Evolutionary conservation across 2,113 vertebrate species (phyloP), one percentile per base, ranked within the genome.

Genomic region (Bujurquina vittata): DNA sequence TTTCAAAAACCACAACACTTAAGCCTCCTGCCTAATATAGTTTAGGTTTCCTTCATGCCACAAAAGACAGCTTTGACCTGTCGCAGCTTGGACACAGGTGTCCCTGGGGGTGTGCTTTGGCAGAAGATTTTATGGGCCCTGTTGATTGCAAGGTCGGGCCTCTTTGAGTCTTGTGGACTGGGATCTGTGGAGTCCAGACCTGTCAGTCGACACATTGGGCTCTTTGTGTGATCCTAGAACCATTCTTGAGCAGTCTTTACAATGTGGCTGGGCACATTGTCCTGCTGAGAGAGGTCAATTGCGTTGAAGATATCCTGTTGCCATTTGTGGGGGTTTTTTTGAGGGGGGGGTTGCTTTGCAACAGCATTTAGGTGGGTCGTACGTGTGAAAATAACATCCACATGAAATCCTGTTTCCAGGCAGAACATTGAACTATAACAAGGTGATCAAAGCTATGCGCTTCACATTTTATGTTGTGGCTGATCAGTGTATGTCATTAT

Each of bases 21-120:
- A 72, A 52, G 17, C 10, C 9, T 69, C 40, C 63, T 69, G 63
- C 23, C 63, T 69, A 29, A 52, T 29, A 69, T 49, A 49, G 9
- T 69, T 49, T 69, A 52, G 65, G 43, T 72, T 9, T 20, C n/a
- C 43, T 31, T 52, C 23, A n/a, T 52, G 26, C 43, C 2, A 17
- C 65, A 72, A 69, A 69, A 52, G 26, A 72, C 43, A 72, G 26
- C 43, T 72, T 72, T 72, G 65, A 52, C 65, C 65, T 72, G 17
- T 72, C 2, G 17, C 26, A 72, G 26, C 67, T n/a, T 72, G 2
- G 67, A 33, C 1, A 72, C 67, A 72, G 26, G 2, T 31, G 9
- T 49, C 26, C 46, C 26, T 52, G 26, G 43, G 26, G 26, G 43
- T 72, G 26, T 54, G 31, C 1, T 10, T 54, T 72, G 67, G 46